Conservation (phyloP, 2,888 invertebrate genomes). For the Labia minor region DNA sequence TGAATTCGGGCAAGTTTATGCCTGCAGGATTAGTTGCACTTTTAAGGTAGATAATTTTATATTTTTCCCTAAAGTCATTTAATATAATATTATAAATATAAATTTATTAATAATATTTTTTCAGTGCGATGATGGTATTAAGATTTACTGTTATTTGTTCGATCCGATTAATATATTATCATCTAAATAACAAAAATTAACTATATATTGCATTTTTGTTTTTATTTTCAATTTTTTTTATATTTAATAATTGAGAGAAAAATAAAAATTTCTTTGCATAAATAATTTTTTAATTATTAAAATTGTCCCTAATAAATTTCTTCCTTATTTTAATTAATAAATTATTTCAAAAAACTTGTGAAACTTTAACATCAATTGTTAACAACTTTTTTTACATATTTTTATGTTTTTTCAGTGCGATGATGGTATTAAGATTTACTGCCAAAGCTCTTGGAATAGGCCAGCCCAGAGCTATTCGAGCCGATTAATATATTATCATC, state of each 20-base stretch:
- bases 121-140: constrained; percentile 35
- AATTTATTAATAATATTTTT: constrained; percentile 27
- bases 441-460: constrained; percentile 25
- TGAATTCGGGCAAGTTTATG: constrained; percentile 83
- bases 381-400: too few species aligned
- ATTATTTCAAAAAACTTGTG: too few species aligned
- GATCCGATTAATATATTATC: not conserved
- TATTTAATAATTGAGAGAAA: too few species aligned
- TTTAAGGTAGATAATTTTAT: constrained; percentile 36
- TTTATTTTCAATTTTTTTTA: not conserved
- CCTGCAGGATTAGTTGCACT: constrained; percentile 74
- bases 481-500: not conserved
- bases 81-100: not conserved
- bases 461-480: not conserved
- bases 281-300: too few species aligned
- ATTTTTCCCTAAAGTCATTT: not conserved
- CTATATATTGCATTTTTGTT: not conserved
- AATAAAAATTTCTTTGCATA: too few species aligned
- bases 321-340: too few species aligned
- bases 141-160: constrained; percentile 28
- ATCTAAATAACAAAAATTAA: too few species aligned
- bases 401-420: constrained; percentile 31
- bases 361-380: too few species aligned
- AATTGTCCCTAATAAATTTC: too few species aligned
- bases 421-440: constrained; percentile 34